Evolutionary conservation across 37 sponge, comb jelly and placozoan species (phyloP).

Genomic region (Theonella swinhoei): DNA sequence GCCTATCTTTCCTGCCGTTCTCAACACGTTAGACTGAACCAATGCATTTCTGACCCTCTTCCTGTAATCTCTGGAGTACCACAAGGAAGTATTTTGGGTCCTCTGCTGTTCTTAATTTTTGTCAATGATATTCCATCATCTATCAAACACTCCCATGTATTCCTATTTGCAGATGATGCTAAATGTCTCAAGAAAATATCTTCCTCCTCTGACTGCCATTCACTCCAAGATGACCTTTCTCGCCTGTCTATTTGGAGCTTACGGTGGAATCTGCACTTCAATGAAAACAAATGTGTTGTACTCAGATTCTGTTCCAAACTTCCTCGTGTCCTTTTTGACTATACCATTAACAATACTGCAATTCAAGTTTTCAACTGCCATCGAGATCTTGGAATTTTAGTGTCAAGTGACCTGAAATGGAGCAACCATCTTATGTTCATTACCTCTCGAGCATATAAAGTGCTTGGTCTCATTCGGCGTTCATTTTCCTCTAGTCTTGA

Average conservation of each 20-base stretch:
- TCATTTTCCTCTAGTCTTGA: too few species aligned
- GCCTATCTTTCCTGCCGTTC: background rate
- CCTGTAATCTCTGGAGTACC: conserved; percentile 44
- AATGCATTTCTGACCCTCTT: background rate
- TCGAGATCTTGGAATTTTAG: too few species aligned
- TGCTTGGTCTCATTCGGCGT: too few species aligned
- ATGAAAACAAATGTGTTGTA: background rate
- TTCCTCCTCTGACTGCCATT: background rate
- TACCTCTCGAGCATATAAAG: too few species aligned
- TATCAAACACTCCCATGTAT: background rate
- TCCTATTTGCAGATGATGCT: conserved; percentile 25
- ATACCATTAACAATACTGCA: background rate
- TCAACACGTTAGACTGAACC: background rate
- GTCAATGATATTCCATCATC: conserved; percentile 14
- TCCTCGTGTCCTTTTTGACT: background rate
- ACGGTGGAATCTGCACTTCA: background rate
- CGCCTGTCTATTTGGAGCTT: background rate
- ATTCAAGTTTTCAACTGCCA: too few species aligned
- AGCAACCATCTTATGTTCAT: too few species aligned
- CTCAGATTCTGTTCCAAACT: background rate
- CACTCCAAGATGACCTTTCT: background rate
- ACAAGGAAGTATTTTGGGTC: conserved; percentile 39
- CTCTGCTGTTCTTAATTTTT: conserved; percentile 12
- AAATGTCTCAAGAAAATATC: background rate
- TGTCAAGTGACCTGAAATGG: too few species aligned